Base-by-base conservation (phyloP, 1,140 invertebrate genomes). In the Aphaenogaster rudis region DNA sequence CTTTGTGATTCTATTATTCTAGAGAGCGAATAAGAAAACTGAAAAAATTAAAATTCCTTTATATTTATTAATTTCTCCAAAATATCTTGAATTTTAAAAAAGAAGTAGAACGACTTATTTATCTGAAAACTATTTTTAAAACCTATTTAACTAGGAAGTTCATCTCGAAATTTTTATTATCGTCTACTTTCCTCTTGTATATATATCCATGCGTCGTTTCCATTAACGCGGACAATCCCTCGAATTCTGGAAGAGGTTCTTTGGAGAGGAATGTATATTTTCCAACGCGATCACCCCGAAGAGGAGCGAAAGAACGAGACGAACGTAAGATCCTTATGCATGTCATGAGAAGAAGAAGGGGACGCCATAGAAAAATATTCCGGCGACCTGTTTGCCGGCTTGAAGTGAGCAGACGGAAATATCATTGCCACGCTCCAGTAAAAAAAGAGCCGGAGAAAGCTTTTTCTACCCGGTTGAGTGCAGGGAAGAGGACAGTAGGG, bases 391-490 rank as follows among this genome's bases (percentile, higher is more conserved):
- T 91, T 91, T 66, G 88, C 59, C 59, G 80, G 67, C 48, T 81
- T 48, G 59, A 81, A 84, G 52, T 59, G n/a, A 57, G 85, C 78
- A 76, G 86, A 88, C 91, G 89, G 91, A 93, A 92, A 88, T 90
- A 91, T 92, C 90, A 88, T 89, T 88, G 87, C 90, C 88, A 88
- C 88, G 87, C 59, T 87, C 59, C 80, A 64, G 71, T 88, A 90
- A 85, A 90, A 90, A 39, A 78, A 85, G 74, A 61, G 15, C 45
- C 45, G 50, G 59, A 33, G 42, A 52, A 48, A 50, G 61, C 33
- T 69, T 86, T 88, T 88, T 90, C 59, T 85, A 42, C 36, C 4
- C 67, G 6, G 28, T 64, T 64, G 72, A 88, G 74, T 76, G 74
- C 69, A 66, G 77, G 54, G 52, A 69, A 45, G 86, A 71, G 59